Evolutionary conservation across 1,140 invertebrate species (phyloP).

Genomic region (Microplitis demolitor): DNA sequence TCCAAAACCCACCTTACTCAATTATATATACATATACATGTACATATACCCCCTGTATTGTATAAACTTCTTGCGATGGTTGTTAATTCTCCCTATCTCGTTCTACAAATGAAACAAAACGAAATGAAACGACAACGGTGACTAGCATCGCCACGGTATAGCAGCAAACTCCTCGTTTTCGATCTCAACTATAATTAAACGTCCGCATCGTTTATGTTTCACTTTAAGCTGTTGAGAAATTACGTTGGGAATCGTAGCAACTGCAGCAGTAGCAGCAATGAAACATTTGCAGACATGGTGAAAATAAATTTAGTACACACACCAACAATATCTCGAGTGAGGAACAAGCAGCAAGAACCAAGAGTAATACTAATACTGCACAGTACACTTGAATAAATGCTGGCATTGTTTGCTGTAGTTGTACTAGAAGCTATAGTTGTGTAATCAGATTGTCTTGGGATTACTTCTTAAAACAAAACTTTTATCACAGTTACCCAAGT

Average conservation of each 20-base stretch:
- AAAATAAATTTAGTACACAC: not conserved
- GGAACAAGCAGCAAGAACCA: too few species aligned
- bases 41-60: too few species aligned
- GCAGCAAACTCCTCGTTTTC: not conserved
- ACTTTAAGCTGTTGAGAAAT: constrained; percentile 9
- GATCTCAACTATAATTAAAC: constrained; percentile 19
- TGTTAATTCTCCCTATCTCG: too few species aligned
- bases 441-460: not conserved
- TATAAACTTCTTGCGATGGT: too few species aligned
- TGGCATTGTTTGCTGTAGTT: not conserved
- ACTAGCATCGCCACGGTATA: too few species aligned
- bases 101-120: not conserved
- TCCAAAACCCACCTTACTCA: not conserved
- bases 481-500: not conserved
- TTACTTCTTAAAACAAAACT: not conserved
- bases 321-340: not conserved
- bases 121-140: not conserved
- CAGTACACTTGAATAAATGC: too few species aligned
- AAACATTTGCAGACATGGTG: not conserved
- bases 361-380: too few species aligned
- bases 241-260: not conserved
- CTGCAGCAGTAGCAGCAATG: not conserved
- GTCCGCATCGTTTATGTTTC: constrained; percentile 18
- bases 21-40: too few species aligned
- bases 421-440: not conserved